These are phyloP conservation scores for Capricornis sumatraensis DNA, from an alignment of 2,113 vertebrate genomes.

Conservation along the genomic window DNA sequence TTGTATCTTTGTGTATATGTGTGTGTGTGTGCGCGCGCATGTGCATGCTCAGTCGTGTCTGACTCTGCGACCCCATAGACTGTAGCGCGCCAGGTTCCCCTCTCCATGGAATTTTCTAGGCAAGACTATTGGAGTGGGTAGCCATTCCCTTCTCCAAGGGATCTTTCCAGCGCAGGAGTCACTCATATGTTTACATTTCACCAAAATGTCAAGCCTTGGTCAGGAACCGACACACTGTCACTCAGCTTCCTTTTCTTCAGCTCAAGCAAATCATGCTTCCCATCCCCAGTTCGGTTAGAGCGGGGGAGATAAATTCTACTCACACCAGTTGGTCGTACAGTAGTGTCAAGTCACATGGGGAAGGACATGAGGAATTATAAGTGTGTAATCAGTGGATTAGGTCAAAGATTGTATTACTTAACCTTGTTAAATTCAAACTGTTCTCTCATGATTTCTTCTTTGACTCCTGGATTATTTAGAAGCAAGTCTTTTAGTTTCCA, in stretches of 20 bases:
- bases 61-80: neutral
- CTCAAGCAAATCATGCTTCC: neutral
- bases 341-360: neutral
- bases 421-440: neutral
- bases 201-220: neutral
- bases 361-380: neutral
- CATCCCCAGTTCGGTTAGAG: neutral
- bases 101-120: neutral
- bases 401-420: neutral
- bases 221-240: neutral
- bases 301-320: neutral
- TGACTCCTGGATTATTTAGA: neutral
- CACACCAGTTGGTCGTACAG: neutral
- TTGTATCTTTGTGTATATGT: neutral
- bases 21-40: fast-evolving
- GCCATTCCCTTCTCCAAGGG: neutral
- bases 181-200: neutral
- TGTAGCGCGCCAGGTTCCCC: neutral
- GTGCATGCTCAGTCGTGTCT: neutral
- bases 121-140: neutral
- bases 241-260: neutral
- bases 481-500: neutral
- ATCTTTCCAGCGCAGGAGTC: neutral
- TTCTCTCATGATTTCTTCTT: neutral
- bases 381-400: neutral